These are phyloP conservation scores for Calephelis virginiensis DNA, from an alignment of 1,140 invertebrate species.

Conservation along the genomic window DNA sequence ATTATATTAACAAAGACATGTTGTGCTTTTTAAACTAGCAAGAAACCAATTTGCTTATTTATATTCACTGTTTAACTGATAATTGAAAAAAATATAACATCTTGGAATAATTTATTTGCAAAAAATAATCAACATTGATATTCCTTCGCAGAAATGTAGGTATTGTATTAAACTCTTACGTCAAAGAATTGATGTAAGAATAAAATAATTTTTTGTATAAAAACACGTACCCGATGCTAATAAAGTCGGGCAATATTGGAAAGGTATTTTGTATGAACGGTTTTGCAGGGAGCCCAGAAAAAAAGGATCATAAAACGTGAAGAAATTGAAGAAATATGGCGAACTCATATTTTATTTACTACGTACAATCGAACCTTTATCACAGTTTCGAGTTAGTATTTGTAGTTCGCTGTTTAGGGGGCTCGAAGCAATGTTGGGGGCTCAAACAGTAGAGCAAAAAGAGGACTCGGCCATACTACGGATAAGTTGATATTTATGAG, in stretches of 20 bases:
- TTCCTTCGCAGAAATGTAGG: neutral
- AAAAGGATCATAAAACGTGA: slow-evolving; percentile 69
- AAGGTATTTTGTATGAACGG: slow-evolving; percentile 75
- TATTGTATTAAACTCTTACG: slow-evolving; percentile 19
- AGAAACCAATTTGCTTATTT: no score
- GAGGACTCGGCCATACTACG: slow-evolving; percentile 17
- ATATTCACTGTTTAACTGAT: neutral
- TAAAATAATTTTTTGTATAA: slow-evolving; percentile 68
- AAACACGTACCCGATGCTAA: slow-evolving; percentile 71
- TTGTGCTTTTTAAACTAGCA: no score
- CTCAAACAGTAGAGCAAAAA: slow-evolving; percentile 16
- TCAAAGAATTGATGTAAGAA: slow-evolving; percentile 48
- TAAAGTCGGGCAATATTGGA: slow-evolving; percentile 72
- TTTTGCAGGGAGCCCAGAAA: slow-evolving; percentile 64
- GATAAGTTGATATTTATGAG: slow-evolving; percentile 24
- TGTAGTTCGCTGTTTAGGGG: slow-evolving; percentile 55
- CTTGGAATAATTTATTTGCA: neutral
- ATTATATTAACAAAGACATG: no score
- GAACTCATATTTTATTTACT: slow-evolving; percentile 79
- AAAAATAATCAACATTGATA: neutral
- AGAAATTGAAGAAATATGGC: slow-evolving; percentile 75
- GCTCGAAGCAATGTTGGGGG: slow-evolving; percentile 13
- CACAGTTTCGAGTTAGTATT: slow-evolving; percentile 70
- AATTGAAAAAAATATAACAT: neutral
- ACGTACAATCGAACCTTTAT: slow-evolving; percentile 78